Evolutionary conservation across 2,113 vertebrate species (phyloP), one percentile per base, ranked within the genome.

Genomic region (Myotis davidii): DNA sequence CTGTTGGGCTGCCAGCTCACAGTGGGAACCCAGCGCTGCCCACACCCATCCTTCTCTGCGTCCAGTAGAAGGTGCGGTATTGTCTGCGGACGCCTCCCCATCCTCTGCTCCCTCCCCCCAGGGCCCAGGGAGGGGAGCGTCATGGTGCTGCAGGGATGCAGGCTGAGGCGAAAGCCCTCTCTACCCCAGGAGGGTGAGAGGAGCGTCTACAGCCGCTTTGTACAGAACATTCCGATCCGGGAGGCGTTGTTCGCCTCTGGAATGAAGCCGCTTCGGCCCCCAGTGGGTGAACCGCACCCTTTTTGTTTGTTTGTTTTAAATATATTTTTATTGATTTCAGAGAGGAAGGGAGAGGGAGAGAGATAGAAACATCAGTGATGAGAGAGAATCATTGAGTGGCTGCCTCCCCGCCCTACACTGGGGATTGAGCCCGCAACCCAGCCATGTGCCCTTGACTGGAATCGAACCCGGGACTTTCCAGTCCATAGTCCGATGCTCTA

Each of bases 11-110:
- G 11, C 29, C 42, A 2, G n/a, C 61, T 34, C 5, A 27, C 2
- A 2, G 6, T 25, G 16, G 56, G 32, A 50, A 76, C 9, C 59
- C 42, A 0, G 73, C 21, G 4, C 20, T 25, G 3, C 20, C 65
- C 20, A 0, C 0, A 0, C 2, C 67, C 8, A 0, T 29, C 73
- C 32, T 34, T 50, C 34, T 74, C 52, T 6, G 65, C 32, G 39
- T 85, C 67, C n/a, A 32, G 18, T 10, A 32, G 45, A 61, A 64
- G 20, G 50, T 14, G 32, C 11, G 11, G 3, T 14, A 3, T 3
- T 18, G 39, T 37, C 42, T 76, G 39, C 20, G 56, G 50, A 3
- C 11, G 0, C 6, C 13, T 27, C 4, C 11, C 11, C 10, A 0
- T 29, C 79, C 65, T 72, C 32, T 85, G 65, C 90, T 61, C 56